A percentile compares a stretch with the other conserved stretches of the same genome.
phyloP scores from a whole-genome alignment of 1,140 invertebrate species.

The Grapholita molesta region DNA sequence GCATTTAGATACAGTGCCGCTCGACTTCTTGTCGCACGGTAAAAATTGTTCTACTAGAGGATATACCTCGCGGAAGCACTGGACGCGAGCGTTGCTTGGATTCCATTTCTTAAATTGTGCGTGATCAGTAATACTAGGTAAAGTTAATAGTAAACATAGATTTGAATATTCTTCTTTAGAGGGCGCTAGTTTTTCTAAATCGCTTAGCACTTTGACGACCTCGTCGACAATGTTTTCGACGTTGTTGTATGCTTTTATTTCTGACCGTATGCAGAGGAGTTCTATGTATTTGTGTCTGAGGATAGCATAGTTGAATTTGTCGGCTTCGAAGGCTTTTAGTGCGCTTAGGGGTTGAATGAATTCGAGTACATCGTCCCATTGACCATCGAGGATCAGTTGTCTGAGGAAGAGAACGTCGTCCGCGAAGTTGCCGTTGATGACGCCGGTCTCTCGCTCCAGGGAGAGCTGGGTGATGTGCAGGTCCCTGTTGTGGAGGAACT shows the following conservation, averaged over 20 bases:
- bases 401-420: constrained; percentile 96
- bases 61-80: constrained; percentile 91
- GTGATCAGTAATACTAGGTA: constrained; percentile 94
- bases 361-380: constrained; percentile 98
- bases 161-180: constrained; percentile 97
- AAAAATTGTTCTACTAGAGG: constrained; percentile 94
- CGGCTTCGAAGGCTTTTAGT: constrained; percentile 87
- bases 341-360: constrained; percentile 97
- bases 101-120: constrained; percentile 95
- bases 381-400: constrained; percentile 96
- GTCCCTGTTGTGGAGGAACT: constrained; percentile 94
- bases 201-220: constrained; percentile 93
- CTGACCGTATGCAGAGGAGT: constrained; percentile 95
- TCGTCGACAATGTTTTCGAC: constrained; percentile 96
- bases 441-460: constrained; percentile 95
- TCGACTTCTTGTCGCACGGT: constrained; percentile 85
- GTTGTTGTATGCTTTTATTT: constrained; percentile 83
- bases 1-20: constrained; percentile 76
- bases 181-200: constrained; percentile 92
- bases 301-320: constrained; percentile 91
- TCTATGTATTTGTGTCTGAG: constrained; percentile 96
- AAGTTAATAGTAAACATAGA: constrained; percentile 93
- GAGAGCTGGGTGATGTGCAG: constrained; percentile 95
- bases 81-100: constrained; percentile 90
- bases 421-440: constrained; percentile 94